Evolutionary conservation across 2,797 vertebrate species (phyloP).

Genomic region (Sebastes umbrosus): DNA sequence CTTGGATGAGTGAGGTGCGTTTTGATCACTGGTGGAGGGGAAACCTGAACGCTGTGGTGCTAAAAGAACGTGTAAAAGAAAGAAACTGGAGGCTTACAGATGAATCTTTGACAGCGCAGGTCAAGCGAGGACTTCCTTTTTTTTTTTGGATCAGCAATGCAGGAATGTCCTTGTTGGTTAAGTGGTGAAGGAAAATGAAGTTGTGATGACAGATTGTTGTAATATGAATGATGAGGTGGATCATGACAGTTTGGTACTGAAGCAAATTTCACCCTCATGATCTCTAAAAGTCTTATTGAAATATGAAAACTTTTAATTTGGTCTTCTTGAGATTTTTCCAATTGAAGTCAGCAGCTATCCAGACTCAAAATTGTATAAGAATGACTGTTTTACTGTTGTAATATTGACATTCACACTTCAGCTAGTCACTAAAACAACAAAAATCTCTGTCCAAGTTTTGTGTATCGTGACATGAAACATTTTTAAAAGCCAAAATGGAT

Average conservation of each 20-base stretch:
- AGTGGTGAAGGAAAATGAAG: neutral
- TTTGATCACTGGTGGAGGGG: slow-evolving; percentile 3
- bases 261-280: neutral
- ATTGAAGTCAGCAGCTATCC: neutral
- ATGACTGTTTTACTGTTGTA: neutral
- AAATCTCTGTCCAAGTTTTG: neutral
- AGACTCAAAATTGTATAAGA: no score
- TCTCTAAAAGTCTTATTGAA: neutral
- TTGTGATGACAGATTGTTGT: slow-evolving; percentile 11
- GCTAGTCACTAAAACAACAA: neutral
- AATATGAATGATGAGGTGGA: neutral
- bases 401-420: neutral
- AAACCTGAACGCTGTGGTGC: neutral
- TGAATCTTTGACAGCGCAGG: neutral
- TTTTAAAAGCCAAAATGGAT: neutral
- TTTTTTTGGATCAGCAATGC: neutral
- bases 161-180: neutral
- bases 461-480: neutral
- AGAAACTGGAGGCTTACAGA: neutral
- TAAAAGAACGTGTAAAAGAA: neutral
- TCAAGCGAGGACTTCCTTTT: neutral
- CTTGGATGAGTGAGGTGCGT: slow-evolving; percentile 8
- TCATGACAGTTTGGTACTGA: neutral
- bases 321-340: neutral
- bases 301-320: neutral